Evolutionary conservation across 2,888 invertebrate genomes (phyloP).

Genomic region (Eupeodes luniger): DNA sequence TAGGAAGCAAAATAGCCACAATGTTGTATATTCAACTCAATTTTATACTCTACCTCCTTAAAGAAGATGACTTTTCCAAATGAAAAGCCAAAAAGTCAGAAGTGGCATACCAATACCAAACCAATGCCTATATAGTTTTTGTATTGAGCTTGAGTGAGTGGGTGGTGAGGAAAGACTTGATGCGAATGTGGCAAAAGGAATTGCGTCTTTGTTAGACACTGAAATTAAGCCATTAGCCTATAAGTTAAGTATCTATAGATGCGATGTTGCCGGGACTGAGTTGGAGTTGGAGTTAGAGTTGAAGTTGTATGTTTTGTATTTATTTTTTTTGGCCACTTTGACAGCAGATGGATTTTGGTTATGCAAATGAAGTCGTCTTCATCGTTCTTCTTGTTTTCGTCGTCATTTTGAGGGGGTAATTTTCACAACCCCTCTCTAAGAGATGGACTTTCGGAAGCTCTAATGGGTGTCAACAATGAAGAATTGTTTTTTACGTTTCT

Average conservation of each 20-base stretch:
- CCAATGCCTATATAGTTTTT: conserved; percentile 3
- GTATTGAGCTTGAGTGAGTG: neutral
- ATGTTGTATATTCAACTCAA: conserved; percentile 21
- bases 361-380: conserved; percentile 71
- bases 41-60: too few relatives aligned
- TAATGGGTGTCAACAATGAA: conserved; percentile 43
- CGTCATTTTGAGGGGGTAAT: conserved; percentile 39
- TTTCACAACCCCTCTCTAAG: neutral
- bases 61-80: conserved; percentile 45
- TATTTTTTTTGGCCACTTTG: conserved; percentile 47
- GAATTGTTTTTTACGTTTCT: conserved; percentile 28
- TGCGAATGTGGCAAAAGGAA: conserved; percentile 59
- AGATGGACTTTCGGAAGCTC: neutral
- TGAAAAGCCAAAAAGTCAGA: conserved; percentile 53
- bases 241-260: conserved; percentile 57
- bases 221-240: conserved; percentile 75
- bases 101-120: conserved; percentile 5
- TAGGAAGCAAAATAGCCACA: conserved; percentile 49
- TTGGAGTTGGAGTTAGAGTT: neutral
- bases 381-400: too few relatives aligned
- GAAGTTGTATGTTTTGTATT: conserved; percentile 8
- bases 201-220: conserved; percentile 71
- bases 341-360: conserved; percentile 75
- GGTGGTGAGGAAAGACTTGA: conserved; percentile 7
- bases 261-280: neutral